Evolutionary conservation across 2,113 vertebrate species (phyloP), one percentile per base, ranked within the genome.

Genomic region (Bujurquina vittata): DNA sequence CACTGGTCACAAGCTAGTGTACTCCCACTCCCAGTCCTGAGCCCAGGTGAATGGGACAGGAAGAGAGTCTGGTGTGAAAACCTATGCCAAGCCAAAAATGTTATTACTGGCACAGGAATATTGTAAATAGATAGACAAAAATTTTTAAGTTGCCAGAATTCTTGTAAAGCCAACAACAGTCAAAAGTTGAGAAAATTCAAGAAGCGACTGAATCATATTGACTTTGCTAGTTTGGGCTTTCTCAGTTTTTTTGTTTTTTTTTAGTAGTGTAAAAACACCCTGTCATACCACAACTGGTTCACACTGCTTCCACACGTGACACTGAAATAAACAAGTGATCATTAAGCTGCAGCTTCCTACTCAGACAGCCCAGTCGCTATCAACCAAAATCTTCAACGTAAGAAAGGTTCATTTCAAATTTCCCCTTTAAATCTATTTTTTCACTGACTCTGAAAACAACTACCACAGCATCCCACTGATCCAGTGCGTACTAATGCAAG

Each of bases 401-500:
- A 37, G 35, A 15, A 65, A 37, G 20, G 22, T 40, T 61, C 4
- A 78, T 61, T 43, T 75, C n/a, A 61, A 54, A 52, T 58, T 77
- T 18, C 79, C 75, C n/a, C 17, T 60, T 49, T 75, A 60, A 60
- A 69, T 18, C 56, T n/a, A 20, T 10, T 67, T 18, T 10, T 49
- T n/a, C 29, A 35, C 35, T 54, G 43, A 35, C 5, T 8, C 65
- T 33, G 29, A 10, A 56, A 65, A 81, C 11, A n/a, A 67, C 67
- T 59, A 72, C 59, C 23, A 57, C 23, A 88, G 33, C 67, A 26
- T 75, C 43, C 55, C 86, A n/a, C 33, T 37, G 62, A 40, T 29
- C 33, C 37, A 10, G 56, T 69, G 57, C 35, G 37, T 63, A 78
- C 40, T 80, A 74, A 74, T 58, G 63, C 75, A 67, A 76, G 77